Evolutionary conservation across 2,888 invertebrate species (phyloP).

Genomic region (Torymus auratus): DNA sequence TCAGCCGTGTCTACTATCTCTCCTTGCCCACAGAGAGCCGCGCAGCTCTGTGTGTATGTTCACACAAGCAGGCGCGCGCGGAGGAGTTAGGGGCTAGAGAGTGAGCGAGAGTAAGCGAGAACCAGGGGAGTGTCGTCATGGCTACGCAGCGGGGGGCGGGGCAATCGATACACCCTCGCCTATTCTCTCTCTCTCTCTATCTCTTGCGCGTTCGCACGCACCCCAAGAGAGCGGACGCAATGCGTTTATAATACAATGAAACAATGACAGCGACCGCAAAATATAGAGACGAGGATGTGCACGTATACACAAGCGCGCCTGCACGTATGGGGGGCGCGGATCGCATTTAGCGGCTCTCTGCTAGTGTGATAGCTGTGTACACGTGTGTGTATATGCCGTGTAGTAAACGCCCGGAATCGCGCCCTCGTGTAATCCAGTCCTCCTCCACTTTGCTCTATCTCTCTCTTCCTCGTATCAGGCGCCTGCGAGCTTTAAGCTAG

Average conservation of each 20-base stretch:
- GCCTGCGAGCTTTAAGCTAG: too few relatives aligned
- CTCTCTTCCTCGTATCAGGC: too few relatives aligned
- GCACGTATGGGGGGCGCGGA: too few relatives aligned
- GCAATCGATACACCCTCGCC: conserved; percentile 86
- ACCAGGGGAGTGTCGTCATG: conserved; percentile 78
- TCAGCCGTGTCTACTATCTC: too few relatives aligned
- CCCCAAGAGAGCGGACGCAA: conserved; percentile 69
- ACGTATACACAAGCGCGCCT: conserved; percentile 33
- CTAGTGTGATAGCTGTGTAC: neutral
- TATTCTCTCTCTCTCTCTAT: too few relatives aligned
- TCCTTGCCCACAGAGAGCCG: too few relatives aligned
- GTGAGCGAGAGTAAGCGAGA: neutral
- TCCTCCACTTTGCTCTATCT: too few relatives aligned
- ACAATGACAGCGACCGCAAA: conserved; percentile 70
- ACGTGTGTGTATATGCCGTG: neutral
- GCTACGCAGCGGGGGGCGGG: conserved; percentile 80
- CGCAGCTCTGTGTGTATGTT: too few relatives aligned
- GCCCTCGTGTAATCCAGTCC: neutral
- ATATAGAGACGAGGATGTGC: conserved; percentile 63
- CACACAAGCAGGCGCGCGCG: too few relatives aligned
- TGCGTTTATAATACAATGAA: conserved; percentile 73
- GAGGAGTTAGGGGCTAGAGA: conserved; percentile 27
- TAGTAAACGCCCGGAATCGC: conserved; percentile 1
- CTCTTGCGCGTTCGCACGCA: conserved; percentile 72
- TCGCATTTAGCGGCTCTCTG: too few relatives aligned